Percentiles rank a stretch among this genome's conserved stretches.
These are phyloP conservation scores for Ectropis crepuscularia DNA, from an alignment of 2,888 invertebrate genomes.

Conservation along the genomic window DNA sequence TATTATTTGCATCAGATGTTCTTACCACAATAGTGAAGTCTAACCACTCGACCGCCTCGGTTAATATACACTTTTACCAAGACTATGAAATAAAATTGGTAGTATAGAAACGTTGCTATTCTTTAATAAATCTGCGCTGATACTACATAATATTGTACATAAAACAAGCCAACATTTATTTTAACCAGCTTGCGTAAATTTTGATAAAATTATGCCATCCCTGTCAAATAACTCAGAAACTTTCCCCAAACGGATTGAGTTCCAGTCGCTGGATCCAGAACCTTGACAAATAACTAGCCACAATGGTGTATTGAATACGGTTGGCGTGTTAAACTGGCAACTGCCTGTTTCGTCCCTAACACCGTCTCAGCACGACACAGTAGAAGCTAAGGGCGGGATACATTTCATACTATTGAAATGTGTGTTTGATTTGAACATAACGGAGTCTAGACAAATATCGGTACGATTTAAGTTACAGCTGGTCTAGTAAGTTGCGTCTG, in stretches of 20 bases:
- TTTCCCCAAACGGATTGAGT: constrained; percentile 15
- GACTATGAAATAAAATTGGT: too few relatives aligned
- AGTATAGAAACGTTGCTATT: too few relatives aligned
- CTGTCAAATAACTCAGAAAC: constrained; percentile 8
- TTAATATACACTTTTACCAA: too few relatives aligned
- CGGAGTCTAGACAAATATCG: too few relatives aligned
- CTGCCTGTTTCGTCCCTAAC: constrained; percentile 59
- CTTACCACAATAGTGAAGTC: too few relatives aligned
- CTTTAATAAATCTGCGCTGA: too few relatives aligned
- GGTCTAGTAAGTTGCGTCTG: too few relatives aligned
- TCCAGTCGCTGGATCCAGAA: constrained; percentile 15
- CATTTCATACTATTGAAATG: not conserved
- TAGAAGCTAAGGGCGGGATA: constrained; percentile 1
- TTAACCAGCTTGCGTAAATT: not conserved
- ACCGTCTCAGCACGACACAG: constrained; percentile 59
- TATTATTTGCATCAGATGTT: too few relatives aligned
- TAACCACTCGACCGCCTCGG: too few relatives aligned
- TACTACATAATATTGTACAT: not conserved
- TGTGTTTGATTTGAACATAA: too few relatives aligned
- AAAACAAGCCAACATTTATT: not conserved
- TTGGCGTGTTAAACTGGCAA: constrained; percentile 65
- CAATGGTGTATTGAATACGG: constrained; percentile 38
- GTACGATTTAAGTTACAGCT: too few relatives aligned
- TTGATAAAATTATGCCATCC: constrained; percentile 7
- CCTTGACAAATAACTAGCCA: constrained; percentile 24